Evolutionary conservation across 2,113 vertebrate species (phyloP), one percentile per base, ranked within the genome.

Genomic region (Echinops telfairi): DNA sequence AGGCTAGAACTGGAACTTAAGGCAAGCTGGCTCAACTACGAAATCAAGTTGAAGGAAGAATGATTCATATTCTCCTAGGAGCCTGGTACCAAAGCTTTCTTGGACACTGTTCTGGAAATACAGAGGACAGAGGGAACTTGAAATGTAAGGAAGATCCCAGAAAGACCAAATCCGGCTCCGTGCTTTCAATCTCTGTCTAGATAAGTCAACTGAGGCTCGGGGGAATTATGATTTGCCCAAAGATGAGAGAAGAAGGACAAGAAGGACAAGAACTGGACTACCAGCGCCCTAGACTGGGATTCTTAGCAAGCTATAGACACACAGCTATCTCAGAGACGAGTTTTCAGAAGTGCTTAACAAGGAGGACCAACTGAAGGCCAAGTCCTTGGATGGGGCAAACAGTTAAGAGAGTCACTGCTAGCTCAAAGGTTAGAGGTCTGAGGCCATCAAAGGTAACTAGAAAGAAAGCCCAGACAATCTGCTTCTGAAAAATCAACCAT

Each of bases 1-100:
- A 38, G 80, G 19, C 36, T 94, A 10, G 20, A 83, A 90, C 27
- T 29, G 33, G 19, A 90, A 43, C 12, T 53, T 47, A 60, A 85
- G 43, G 47, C 22, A 57, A 58, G 70, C 25, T 93, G 47, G 10
- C 8, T 86, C 53, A 91, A 20, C 33, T 84, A 27, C 58, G 60
- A 93, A 86, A 70, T 86, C 62, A 76, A 85, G 5, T 68, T 71
- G 47, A 93, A 91, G 43, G 81, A 86, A 92, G 64, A 27, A 58
- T 70, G 62, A 60, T 11, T 82, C 20, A 47, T 3, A 78, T 22
- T 93, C 86, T 88, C 27, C 60, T 78, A 47, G 22, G 36, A 78
- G 33, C 15, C 43, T 58, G 12, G 66, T 2, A 7, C 14, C 14
- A 57, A 83, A 86, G 83, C 6, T 78, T 23, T 77, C 12, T 22